These are phyloP conservation scores for Cryptocephalus moraei DNA, from an alignment of 2,888 invertebrate genomes.

Conservation along the genomic window DNA sequence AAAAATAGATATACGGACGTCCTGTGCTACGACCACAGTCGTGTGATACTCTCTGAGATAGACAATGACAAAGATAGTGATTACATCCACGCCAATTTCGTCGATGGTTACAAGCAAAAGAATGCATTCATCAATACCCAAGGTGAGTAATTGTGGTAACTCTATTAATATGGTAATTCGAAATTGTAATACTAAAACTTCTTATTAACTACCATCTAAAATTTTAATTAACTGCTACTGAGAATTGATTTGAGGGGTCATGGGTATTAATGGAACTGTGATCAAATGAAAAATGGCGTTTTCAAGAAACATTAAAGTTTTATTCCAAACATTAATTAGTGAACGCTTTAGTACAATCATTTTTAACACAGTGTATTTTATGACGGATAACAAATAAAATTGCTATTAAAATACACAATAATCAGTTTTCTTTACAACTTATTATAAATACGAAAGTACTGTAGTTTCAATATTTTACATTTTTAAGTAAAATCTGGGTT, in stretches of 20 bases:
- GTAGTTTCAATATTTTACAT: too few species aligned
- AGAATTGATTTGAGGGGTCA: not conserved
- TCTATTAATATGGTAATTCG: not conserved
- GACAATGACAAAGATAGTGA: constrained; percentile 72
- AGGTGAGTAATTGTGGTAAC: constrained; percentile 49
- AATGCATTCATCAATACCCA: constrained; percentile 97
- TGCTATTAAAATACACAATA: too few species aligned
- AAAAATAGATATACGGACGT: constrained; percentile 94
- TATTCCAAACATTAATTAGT: too few species aligned
- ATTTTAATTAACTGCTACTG: not conserved
- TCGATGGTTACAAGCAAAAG: constrained; percentile 95
- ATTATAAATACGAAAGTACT: too few species aligned
- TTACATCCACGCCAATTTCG: constrained; percentile 97
- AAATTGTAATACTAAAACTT: not conserved
- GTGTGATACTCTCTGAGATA: constrained; percentile 66
- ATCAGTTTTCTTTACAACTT: too few species aligned
- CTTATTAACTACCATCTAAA: not conserved
- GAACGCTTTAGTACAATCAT: too few species aligned
- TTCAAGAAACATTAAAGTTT: too few species aligned
- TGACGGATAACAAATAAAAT: too few species aligned
- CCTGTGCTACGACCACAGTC: constrained; percentile 89
- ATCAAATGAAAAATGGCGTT: too few species aligned
- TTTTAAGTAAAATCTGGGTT: too few species aligned
- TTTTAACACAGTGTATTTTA: too few species aligned
- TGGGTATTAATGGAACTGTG: too few species aligned